These are phyloP conservation scores for Pipistrellus nathusii DNA, from an alignment of 2,797 vertebrate species.

Conservation along the genomic window DNA sequence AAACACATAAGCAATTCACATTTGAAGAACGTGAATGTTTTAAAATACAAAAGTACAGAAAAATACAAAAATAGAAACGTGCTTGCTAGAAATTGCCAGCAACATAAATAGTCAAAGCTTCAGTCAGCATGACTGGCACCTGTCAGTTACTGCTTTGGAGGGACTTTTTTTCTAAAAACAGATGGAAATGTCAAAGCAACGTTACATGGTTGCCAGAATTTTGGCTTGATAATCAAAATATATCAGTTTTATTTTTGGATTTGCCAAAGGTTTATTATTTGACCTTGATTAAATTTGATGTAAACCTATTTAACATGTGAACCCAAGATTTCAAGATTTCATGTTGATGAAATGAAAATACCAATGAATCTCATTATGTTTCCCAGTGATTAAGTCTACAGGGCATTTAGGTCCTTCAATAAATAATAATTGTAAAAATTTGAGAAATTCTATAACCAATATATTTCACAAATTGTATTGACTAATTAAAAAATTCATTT, in stretches of 20 bases:
- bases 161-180: slow-evolving; percentile 34
- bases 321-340: neutral
- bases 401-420: neutral
- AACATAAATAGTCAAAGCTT: neutral
- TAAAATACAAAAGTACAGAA: neutral
- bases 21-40: slow-evolving; percentile 23
- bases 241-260: slow-evolving; percentile 11
- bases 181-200: slow-evolving; percentile 37
- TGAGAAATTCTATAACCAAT: slow-evolving; percentile 22
- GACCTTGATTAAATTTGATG: slow-evolving; percentile 52
- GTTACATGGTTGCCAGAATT: neutral
- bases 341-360: slow-evolving; percentile 32
- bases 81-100: neutral
- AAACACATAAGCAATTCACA: slow-evolving; percentile 20
- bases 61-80: neutral
- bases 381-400: neutral
- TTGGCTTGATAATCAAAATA: slow-evolving; percentile 42
- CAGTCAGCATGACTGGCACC: neutral
- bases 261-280: slow-evolving; percentile 41
- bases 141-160: neutral
- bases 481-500: slow-evolving; percentile 35
- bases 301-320: slow-evolving; percentile 64
- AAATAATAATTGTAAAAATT: slow-evolving; percentile 45
- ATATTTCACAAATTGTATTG: neutral
- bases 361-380: neutral